Evolutionary conservation across 1,140 invertebrate genomes (phyloP).

Genomic region (Druon quercuslanigerum): DNA sequence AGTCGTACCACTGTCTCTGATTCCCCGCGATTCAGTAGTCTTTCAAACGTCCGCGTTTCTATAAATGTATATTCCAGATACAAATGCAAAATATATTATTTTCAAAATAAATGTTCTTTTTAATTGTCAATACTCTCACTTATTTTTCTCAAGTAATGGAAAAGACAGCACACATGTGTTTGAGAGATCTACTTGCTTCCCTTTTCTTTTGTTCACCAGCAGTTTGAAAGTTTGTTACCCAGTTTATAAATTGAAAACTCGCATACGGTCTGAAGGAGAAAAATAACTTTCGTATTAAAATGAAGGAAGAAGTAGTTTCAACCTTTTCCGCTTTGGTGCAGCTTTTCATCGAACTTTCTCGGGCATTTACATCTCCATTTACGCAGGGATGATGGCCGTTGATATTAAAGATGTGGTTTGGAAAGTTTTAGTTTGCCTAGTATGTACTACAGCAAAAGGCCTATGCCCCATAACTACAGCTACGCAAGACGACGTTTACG

Average conservation of each 20-base stretch:
- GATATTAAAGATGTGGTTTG: slow-evolving; percentile 53
- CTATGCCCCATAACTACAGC: slow-evolving; percentile 33
- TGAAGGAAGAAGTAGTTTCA: slow-evolving; percentile 20
- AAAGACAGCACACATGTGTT: background rate
- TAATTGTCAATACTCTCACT: no score
- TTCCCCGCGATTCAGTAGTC: no score
- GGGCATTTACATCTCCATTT: slow-evolving; percentile 53
- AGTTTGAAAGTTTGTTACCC: background rate
- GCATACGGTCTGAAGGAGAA: slow-evolving; percentile 20
- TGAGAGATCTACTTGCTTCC: background rate
- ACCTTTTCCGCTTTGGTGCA: background rate
- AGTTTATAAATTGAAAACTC: slow-evolving; percentile 17
- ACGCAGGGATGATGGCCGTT: slow-evolving; percentile 49
- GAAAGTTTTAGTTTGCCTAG: slow-evolving; percentile 47
- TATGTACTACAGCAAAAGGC: slow-evolving; percentile 32
- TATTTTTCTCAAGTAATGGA: no score
- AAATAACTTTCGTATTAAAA: slow-evolving; percentile 30
- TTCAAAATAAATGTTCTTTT: no score
- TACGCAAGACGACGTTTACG: slow-evolving; percentile 34
- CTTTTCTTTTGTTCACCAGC: background rate
- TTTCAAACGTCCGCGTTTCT: no score
- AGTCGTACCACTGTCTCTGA: no score
- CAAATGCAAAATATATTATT: no score
- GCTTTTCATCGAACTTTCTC: slow-evolving; percentile 3
- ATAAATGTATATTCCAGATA: no score